Evolutionary conservation across 2,797 vertebrate genomes (phyloP), one percentile per base, ranked within the genome.

Genomic region (Mycteria americana): DNA sequence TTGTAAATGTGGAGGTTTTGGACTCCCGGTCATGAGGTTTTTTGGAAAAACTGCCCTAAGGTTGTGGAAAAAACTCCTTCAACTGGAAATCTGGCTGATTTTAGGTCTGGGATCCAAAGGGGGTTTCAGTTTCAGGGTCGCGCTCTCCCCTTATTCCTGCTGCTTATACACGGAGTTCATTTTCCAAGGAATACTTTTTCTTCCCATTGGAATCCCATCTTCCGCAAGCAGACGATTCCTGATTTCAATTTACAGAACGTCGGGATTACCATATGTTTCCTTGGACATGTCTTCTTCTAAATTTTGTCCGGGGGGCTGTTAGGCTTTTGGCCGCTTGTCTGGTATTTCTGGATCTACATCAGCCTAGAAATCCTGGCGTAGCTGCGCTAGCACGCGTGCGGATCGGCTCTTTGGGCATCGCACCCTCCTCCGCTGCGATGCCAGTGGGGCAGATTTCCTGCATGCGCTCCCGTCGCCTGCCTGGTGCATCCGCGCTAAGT

Each of bases 301-400:
- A 74, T 37, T 62, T 84, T 31, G 2, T 33, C 72, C 0, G 1
- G 41, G 25, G 69, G 4, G 51, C 14, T 1, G 6, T 16, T 16
- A 22, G n/a, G 13, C 5, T 31, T 92, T 87, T 57, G 51, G 35
- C 43, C 60, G 6, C 30, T 73, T 18, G 9, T n/a, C 46, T 62
- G 41, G 11, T 22, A 7, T 35, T 69, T 37, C 73, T n/a, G 60
- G 23, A 7, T 6, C 27, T 23, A 7, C 50, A 7, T 5, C 67
- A 43, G 17, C 39, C 60, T 41, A 6, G 41, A 30, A 50, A 22
- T 8, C 9, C 62, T 0, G 3, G 51, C 3, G 0, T 3, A 6
- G 80, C 24, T 23, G 0, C 11, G 2, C 54, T 25, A 8, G 30
- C 57, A 3, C 43, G 1, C 1, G 13, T 18, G 45, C 2, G 1